Evolutionary conservation across 1,140 invertebrate genomes (phyloP).

Genomic region (Phthorimaea operculella): DNA sequence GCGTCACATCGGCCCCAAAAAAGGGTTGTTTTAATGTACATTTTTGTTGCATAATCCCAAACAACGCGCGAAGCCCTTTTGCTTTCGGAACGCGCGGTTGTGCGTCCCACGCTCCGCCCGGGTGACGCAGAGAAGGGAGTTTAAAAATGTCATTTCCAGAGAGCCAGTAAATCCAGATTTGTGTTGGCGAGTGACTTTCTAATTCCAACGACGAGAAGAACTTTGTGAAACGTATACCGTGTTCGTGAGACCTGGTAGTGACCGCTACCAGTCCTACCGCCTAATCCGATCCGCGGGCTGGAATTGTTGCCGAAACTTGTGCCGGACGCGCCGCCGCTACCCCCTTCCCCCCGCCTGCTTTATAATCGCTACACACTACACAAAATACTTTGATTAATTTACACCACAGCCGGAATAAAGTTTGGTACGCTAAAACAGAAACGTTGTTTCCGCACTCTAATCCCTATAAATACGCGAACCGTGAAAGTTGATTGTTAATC

Average conservation of each 20-base stretch:
- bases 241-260: constrained; percentile 51
- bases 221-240: constrained; percentile 64
- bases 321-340: constrained; percentile 22
- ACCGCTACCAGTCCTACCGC: constrained; percentile 40
- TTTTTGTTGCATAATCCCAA: constrained; percentile 55
- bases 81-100: constrained; percentile 39
- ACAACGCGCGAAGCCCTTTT: constrained; percentile 30
- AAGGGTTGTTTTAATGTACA: constrained; percentile 44
- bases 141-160: constrained; percentile 58
- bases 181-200: constrained; percentile 61
- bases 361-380: constrained; percentile 45
- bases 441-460: constrained; percentile 39
- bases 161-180: constrained; percentile 60
- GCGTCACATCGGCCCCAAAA: constrained; percentile 44
- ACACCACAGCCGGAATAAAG: constrained; percentile 47
- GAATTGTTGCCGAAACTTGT: constrained; percentile 49
- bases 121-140: constrained; percentile 32
- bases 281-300: constrained; percentile 55
- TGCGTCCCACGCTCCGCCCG: constrained; percentile 23
- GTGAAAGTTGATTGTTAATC: constrained; percentile 45
- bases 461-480: constrained; percentile 31
- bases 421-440: constrained; percentile 51
- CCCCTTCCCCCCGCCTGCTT: constrained; percentile 29
- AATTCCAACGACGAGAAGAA: constrained; percentile 52
- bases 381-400: constrained; percentile 57